Base-by-base conservation (phyloP, 30 jellyfish, hydroid and myxozoan genomes). In the Sanderia malayensis region DNA sequence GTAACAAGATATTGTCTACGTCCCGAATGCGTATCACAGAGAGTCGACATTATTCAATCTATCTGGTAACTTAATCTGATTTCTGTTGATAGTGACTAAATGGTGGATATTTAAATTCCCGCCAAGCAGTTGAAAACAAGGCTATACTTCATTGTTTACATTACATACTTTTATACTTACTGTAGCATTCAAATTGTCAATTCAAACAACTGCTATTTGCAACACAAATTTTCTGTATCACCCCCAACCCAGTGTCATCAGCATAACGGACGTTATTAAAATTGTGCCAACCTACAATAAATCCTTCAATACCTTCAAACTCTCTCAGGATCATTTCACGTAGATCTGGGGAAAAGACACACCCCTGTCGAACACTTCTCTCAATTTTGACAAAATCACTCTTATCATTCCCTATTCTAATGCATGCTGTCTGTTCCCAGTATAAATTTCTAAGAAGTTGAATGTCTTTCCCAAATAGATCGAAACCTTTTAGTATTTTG, bases 301-400 rank as follows among this genome's bases (percentile, higher is more conserved):
- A 28, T 24, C 80, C 80, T 67, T 19, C 67, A 11, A 44, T 8
- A 29, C 17, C 67, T 67, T 17, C 67, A 33, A 67, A 7, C 41
- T 63, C 76, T 63, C 76, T 28, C 59, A 63, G 58, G 31, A 63
- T 63, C 59, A 4, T 29, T 63, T 27, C 57, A 37, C 58, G 18
- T 26, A 63, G 28, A 63, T 63, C 76, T 26, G 84, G 84, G 44
- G 74, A 52, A 9, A 72, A 32, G 3, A 72, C 74, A 25, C 84
- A 72, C 30, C 84, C 84, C 45, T 72, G 74, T 34, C 84, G 70
- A 49, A 75, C 87, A 3, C 87, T 71, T 44, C 68, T 75, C 27
- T 46, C 47, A 18, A 75, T 75, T 31, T 46, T 30, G 46, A 61
- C 44, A 24, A 32, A 75, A 2, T 75, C 71, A 47, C 87, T 45